A percentile compares a stretch with the other conserved stretches of the same genome.
Evolutionary conservation across 2,113 vertebrate genomes (phyloP).

Genomic region (Paedocypris sp.): DNA sequence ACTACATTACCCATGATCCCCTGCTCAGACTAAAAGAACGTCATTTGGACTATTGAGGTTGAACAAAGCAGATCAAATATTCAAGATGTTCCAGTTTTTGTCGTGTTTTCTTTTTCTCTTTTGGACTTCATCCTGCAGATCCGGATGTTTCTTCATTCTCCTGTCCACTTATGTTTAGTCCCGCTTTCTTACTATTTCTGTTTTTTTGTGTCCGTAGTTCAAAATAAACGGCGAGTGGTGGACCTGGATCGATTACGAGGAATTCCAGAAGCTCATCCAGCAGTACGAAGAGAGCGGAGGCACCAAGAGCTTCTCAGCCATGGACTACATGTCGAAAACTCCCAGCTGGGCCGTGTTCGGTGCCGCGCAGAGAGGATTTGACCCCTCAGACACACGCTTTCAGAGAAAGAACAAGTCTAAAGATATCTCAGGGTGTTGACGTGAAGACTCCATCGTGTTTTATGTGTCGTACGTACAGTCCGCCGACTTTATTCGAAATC

Average conservation of each 20-base stretch:
- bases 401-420: slow-evolving; percentile 74
- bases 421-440: slow-evolving; percentile 79
- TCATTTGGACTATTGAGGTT: too few species aligned
- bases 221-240: slow-evolving; percentile 74
- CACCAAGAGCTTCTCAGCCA: slow-evolving; percentile 59
- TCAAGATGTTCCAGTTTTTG: too few species aligned
- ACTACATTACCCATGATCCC: too few species aligned
- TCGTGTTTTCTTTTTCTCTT: too few species aligned
- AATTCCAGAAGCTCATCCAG: slow-evolving; percentile 74
- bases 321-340: slow-evolving; percentile 74
- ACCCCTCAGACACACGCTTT: slow-evolving; percentile 73
- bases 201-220: slow-evolving; percentile 61
- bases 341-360: slow-evolving; percentile 84
- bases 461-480: too few species aligned
- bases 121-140: too few species aligned
- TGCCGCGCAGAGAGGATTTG: slow-evolving; percentile 74
- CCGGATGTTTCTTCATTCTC: neutral
- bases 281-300: slow-evolving; percentile 55
- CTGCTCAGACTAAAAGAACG: too few species aligned
- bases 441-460: too few species aligned
- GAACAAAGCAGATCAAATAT: too few species aligned
- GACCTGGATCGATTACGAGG: slow-evolving; percentile 85
- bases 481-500: too few species aligned
- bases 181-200: neutral
- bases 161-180: neutral